Base-by-base conservation (phyloP, 2,113 vertebrate species). In the Alethe diademata region DNA sequence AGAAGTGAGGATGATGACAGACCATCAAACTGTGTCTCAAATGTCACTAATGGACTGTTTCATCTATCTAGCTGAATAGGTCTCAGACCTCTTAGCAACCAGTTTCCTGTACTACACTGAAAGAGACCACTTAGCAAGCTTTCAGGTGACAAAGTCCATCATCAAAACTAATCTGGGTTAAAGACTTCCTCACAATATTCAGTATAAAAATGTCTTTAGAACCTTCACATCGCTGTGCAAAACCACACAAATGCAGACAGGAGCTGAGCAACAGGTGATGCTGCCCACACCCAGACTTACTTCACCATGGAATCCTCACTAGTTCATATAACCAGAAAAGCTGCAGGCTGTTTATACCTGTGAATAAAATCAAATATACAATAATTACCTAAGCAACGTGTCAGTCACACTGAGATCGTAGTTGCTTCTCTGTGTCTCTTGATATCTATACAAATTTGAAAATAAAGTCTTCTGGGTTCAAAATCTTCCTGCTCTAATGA, bases 21-120 rank as follows among this genome's bases (percentile, higher is more conserved):
- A 36, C 0, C 0, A 86, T 86, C 35, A 88, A 43, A 81, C n/a
- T 48, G 28, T 36, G 17, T 60, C 50, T 91, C 83, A 89, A 56
- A 91, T 61, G n/a, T 60, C 69, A 84, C 29, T 90, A 89, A 86
- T 88, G 86, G 83, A 78, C 15, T 31, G 23, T 74, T 70, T 74
- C 40, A 84, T 48, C 22, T 71, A 20, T 31, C 19, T 35, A 72
- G 8, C 57, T 89, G 73, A 93, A 40, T 24, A 84, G 47, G 35
- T 60, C 80, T 95, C 5, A 0, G 53, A 28, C 64, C 19, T 57
- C 48, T 84, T 69, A 67, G 48, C 43, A 84, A 71, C 25, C 15
- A 17, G 22, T 67, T 86, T 86, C 43, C 54, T 66, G 24, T 48
- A 48, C 78, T 65, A 22, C 48, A 13, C 51, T 64, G 42, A 78